Base-by-base conservation (phyloP, 2,113 vertebrate genomes). In the Sciurus niger region DNA sequence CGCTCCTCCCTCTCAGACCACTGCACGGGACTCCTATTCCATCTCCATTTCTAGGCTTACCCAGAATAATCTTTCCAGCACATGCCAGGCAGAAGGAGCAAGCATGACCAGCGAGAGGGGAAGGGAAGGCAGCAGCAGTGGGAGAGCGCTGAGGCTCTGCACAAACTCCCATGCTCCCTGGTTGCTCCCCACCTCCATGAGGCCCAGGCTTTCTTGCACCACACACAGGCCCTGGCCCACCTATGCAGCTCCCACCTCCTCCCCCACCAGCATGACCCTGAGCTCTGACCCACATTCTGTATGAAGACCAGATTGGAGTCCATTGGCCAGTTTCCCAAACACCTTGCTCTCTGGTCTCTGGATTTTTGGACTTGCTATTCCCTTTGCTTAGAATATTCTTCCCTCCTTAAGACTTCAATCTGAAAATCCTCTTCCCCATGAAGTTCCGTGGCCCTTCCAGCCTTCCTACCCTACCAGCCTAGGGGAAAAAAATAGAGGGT, bases 351-450 rank as follows among this genome's bases (percentile, higher is more conserved):
- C 43, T 24, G 76, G 65, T 32, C 77, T 93, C 83, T 74, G 30
- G 14, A 30, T 22, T 89, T 82, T 79, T 82, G 17, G 1, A 60
- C 37, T 17, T 7, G 24, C 22, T 73, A 30, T 92, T 55, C 14
- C 76, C 16, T 90, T 34, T 94, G 60, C 77, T 68, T 90, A 79
- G 67, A 93, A 93, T 43, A 77, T 16, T 89, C 37, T 93, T 80
- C 58, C 70, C 28, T 67, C 60, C 51, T 84, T 77, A 83, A 77
- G 68, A 96, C 9, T 67, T 80, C 28, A 84, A 83, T 37, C 55
- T 65, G 83, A 87, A 48, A 40, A 94, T 53, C 63, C 30, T 16
- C 89, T 60, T 30, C 82, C 58, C n/a, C 67, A 11, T 79, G 46
- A 78, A 79, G 34, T 20, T 55, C 70, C 32, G 12, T 1, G 43